phyloP scores from a whole-genome alignment of 2,888 invertebrate species.

The Cryptus armator region DNA sequence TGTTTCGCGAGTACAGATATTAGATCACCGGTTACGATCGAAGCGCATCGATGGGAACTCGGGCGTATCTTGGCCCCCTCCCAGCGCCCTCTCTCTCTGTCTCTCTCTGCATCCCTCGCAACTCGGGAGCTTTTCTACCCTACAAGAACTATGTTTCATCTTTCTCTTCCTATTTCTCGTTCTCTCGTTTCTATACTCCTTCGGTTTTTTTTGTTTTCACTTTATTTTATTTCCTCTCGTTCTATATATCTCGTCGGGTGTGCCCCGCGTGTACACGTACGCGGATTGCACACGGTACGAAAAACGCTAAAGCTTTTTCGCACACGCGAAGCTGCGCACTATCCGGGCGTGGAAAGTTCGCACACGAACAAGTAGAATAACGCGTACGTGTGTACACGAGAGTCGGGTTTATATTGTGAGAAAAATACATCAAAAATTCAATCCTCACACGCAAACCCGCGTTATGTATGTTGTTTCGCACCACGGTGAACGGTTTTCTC shows the following conservation, averaged over 20 bases:
- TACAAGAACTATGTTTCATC: constrained; percentile 31
- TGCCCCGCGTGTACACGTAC: not conserved
- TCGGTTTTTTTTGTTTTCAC: not conserved
- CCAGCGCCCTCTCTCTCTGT: constrained; percentile 14
- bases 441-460: constrained; percentile 56
- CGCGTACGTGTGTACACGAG: not conserved
- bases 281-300: constrained; percentile 18
- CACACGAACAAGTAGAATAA: not conserved
- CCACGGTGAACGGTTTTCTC: constrained; percentile 26
- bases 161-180: constrained; percentile 26
- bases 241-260: constrained; percentile 8
- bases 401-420: constrained; percentile 5
- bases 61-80: constrained; percentile 54
- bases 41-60: constrained; percentile 63
- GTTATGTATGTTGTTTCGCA: constrained; percentile 44
- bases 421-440: constrained; percentile 68
- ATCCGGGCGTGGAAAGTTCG: not conserved
- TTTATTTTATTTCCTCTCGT: constrained; percentile 21
- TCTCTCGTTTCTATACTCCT: not conserved
- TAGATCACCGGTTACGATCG: constrained; percentile 64
- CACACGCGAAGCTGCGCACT: constrained; percentile 16
- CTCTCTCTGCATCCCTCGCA: not conserved
- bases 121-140: constrained; percentile 32
- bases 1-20: constrained; percentile 45
- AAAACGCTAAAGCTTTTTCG: constrained; percentile 34